Evolutionary conservation across 1,140 invertebrate species (phyloP).

Genomic region (Holotrichia oblita): DNA sequence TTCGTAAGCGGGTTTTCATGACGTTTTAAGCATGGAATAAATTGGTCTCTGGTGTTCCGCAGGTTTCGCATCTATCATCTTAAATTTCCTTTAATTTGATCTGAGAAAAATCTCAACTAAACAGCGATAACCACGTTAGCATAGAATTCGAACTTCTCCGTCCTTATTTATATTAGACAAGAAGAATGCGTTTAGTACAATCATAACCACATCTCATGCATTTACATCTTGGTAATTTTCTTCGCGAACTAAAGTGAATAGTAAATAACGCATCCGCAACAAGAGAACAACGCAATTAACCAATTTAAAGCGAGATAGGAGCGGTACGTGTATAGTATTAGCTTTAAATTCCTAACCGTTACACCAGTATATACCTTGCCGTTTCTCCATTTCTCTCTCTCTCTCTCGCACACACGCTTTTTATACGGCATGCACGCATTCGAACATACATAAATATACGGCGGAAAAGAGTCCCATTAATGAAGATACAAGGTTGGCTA

Average conservation of each 20-base stretch:
- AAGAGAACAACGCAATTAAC: constrained; percentile 30
- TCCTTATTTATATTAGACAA: not conserved
- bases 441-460: constrained; percentile 1
- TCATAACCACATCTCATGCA: constrained; percentile 5
- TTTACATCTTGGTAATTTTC: constrained; percentile 29
- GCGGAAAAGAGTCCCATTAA: constrained; percentile 31
- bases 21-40: no score
- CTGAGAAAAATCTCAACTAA: no score
- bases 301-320: not conserved
- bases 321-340: not conserved
- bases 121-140: no score
- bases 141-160: no score
- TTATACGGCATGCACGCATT: not conserved
- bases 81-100: no score
- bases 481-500: constrained; percentile 30
- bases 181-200: not conserved
- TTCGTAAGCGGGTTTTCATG: no score
- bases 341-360: constrained; percentile 36
- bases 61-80: no score
- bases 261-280: constrained; percentile 20
- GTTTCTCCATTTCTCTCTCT: constrained; percentile 13
- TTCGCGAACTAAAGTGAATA: not conserved
- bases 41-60: no score
- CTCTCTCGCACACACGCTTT: no score
- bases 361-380: not conserved